These are phyloP conservation scores for Manis javanica DNA, from an alignment of 2,797 vertebrate genomes.

Conservation along the genomic window DNA sequence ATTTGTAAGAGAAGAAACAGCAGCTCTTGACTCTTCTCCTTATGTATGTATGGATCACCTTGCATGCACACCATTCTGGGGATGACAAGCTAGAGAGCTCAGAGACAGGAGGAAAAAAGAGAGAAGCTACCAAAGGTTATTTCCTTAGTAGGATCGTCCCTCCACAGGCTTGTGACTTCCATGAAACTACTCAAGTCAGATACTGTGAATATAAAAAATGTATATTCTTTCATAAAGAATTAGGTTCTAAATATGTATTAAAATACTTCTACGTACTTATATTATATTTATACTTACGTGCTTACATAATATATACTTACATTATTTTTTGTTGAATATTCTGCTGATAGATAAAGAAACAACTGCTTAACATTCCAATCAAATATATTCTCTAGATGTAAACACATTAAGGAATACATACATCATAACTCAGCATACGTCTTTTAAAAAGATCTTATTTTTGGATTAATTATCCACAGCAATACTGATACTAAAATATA, in stretches of 20 bases:
- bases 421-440: background rate
- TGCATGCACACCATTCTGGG: background rate
- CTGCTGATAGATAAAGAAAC: slow-evolving; percentile 96
- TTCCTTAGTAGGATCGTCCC: background rate
- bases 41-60: background rate
- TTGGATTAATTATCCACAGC: background rate
- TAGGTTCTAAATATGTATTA: background rate
- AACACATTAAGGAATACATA: slow-evolving; percentile 87
- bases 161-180: background rate
- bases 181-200: background rate
- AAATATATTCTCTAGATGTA: slow-evolving; percentile 98
- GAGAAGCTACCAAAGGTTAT: background rate
- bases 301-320: slow-evolving; percentile 86
- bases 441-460: background rate
- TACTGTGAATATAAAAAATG: background rate
- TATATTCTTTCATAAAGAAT: background rate
- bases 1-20: background rate
- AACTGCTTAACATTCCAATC: slow-evolving; percentile 99
- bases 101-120: background rate
- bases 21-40: background rate
- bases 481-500: background rate
- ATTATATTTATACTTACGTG: slow-evolving; percentile 87
- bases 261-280: slow-evolving; percentile 86
- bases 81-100: background rate
- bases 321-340: slow-evolving; percentile 92